phyloP scores from a whole-genome alignment of 2,888 invertebrate genomes.

The Latheticus oryzae region DNA sequence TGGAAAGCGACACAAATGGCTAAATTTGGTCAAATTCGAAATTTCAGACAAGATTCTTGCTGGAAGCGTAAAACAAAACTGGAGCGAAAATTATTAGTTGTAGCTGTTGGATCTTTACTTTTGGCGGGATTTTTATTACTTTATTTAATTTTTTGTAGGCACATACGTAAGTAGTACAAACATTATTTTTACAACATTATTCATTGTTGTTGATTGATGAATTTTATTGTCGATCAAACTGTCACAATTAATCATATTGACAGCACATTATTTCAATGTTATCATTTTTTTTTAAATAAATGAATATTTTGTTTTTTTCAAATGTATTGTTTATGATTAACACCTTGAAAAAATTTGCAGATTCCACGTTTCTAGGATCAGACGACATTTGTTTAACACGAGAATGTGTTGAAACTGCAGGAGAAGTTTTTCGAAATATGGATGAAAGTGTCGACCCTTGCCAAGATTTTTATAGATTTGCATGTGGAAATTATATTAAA shows the following conservation, averaged over 20 bases:
- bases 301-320: constrained; percentile 29
- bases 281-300: constrained; percentile 25
- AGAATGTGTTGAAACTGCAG: constrained; percentile 83
- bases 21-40: background rate
- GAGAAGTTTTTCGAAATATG: constrained; percentile 74
- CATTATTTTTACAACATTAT: background rate
- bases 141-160: constrained; percentile 38
- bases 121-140: constrained; percentile 66
- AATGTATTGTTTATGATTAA: constrained; percentile 16
- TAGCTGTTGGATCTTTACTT: constrained; percentile 67
- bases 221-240: constrained; percentile 46
- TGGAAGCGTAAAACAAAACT: constrained; percentile 70
- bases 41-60: constrained; percentile 45
- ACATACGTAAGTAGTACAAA: constrained; percentile 15
- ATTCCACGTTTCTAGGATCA: constrained; percentile 29
- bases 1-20: constrained; percentile 18
- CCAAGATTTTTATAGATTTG: constrained; percentile 81
- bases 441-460: constrained; percentile 76
- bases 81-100: constrained; percentile 72
- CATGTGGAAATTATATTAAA: constrained; percentile 78
- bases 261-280: constrained; percentile 45
- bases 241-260: constrained; percentile 67
- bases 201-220: background rate
- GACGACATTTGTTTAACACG: constrained; percentile 64
- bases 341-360: constrained; percentile 23